These are phyloP conservation scores for Unio pictorum DNA, from an alignment of 2,888 invertebrate genomes.

Conservation along the genomic window DNA sequence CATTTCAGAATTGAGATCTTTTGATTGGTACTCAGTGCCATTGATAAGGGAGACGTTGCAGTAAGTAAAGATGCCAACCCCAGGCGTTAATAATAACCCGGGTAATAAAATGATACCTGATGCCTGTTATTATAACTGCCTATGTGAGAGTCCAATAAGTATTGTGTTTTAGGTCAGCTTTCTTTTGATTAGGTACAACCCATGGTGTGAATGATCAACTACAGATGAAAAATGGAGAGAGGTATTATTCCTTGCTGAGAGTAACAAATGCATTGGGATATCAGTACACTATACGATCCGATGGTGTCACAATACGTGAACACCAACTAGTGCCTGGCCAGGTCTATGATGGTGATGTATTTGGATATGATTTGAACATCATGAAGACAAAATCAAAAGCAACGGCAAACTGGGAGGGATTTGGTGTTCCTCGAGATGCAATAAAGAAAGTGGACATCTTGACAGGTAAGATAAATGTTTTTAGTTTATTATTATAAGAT, in stretches of 20 bases:
- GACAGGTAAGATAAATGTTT: slow-evolving; percentile 11
- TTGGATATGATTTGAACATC: slow-evolving; percentile 40
- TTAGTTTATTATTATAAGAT: too few species aligned
- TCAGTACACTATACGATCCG: slow-evolving; percentile 37
- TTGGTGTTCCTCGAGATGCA: slow-evolving; percentile 36
- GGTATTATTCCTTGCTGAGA: slow-evolving; percentile 41
- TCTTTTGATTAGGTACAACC: slow-evolving; percentile 23
- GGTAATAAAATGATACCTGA: too few species aligned
- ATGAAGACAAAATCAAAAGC: slow-evolving; percentile 30
- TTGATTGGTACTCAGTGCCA: too few species aligned
- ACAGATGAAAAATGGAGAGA: slow-evolving; percentile 37
- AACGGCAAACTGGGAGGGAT: slow-evolving; percentile 55
- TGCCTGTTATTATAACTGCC: too few species aligned
- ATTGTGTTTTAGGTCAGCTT: too few species aligned
- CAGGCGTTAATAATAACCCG: too few species aligned
- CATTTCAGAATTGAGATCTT: too few species aligned
- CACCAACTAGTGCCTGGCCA: slow-evolving; percentile 49
- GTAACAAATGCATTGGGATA: slow-evolving; percentile 45
- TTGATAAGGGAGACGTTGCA: too few species aligned
- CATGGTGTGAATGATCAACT: slow-evolving; percentile 42
- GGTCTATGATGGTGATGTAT: slow-evolving; percentile 42
- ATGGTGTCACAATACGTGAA: slow-evolving; percentile 45
- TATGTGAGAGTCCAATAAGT: too few species aligned
- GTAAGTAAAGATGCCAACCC: too few species aligned
- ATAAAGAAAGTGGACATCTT: slow-evolving; percentile 13